Base-by-base conservation (phyloP, 1,140 invertebrate genomes). In the Neuroterus valhalla region DNA sequence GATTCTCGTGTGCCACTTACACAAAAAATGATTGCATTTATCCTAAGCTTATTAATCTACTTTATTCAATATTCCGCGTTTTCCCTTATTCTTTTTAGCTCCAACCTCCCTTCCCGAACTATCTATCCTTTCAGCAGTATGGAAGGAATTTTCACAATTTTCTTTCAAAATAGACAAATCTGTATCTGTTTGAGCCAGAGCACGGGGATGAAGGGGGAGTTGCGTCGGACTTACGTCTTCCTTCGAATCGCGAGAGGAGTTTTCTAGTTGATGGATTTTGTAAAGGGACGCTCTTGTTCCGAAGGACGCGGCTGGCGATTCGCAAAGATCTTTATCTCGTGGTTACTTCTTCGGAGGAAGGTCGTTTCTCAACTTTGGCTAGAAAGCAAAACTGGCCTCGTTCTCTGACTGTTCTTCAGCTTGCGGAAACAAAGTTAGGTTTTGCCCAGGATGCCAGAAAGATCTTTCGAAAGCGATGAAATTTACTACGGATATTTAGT, bases 1-100 rank as follows among this genome's bases (percentile, higher is more conserved):
- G 81, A 84, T 88, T 89, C 87, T 86, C 78, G 55, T 70, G 76
- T 78, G 76, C 79, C 72, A 68, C 48, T 52, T 45, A 52, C 69
- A 48, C 67, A 38, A 19, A 21, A 46, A 46, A 46, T 44, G 55
- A 67, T 73, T 26, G 31, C 43, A n/a, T 70, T 69, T 17, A 75
- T 62, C 67, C 67, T 75, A 79, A 23, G 45, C 48, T 74, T 73
- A 77, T 50, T 2, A 42, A 5, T 70, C 1, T 21, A 52, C 15
- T 26, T 45, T 43, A 42, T 19, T 43, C 2, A 48, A 55, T 71
- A 70, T 70, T 26, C 67, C 67, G 67, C 11, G 48, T 23, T 68
- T 42, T 68, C 48, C 38, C 42, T 68, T 43, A 46, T 45, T 43
- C 44, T 72, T 76, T 66, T 26, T 74, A 69, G 66, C 62, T 31